Evolutionary conservation across 2,113 vertebrate genomes (phyloP).

Genomic region (Gasterosteus aculeatus): DNA sequence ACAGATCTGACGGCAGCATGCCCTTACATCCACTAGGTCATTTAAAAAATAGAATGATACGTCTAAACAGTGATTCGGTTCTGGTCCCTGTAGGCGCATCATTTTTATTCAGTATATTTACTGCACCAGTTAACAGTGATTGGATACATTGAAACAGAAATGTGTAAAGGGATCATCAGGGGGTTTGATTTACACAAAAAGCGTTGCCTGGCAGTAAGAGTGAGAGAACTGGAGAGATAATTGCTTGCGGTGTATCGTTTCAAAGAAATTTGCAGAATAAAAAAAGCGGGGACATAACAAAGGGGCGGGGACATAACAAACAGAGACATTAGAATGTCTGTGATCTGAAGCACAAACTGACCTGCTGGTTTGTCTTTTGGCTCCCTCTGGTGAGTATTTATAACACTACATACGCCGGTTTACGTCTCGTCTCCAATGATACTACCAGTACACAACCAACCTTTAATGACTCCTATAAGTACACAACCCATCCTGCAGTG

Average conservation of each 20-base stretch:
- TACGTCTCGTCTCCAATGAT: no score
- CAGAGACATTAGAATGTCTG: slow-evolving; percentile 2
- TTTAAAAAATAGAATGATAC: slow-evolving; percentile 47
- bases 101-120: slow-evolving; percentile 5
- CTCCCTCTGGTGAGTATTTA: slow-evolving; percentile 38
- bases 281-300: slow-evolving; percentile 36
- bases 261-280: slow-evolving; percentile 53
- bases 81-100: not conserved
- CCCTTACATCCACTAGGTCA: slow-evolving; percentile 5
- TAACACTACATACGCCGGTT: not conserved
- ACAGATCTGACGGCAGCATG: slow-evolving; percentile 7
- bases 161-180: not conserved
- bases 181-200: not conserved
- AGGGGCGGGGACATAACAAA: slow-evolving; percentile 22
- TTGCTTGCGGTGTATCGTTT: slow-evolving; percentile 36
- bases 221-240: slow-evolving; percentile 9
- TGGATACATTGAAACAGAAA: not conserved
- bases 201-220: slow-evolving; percentile 2
- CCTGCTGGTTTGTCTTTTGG: slow-evolving; percentile 9
- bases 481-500: no score
- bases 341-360: not conserved
- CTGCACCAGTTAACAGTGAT: slow-evolving; percentile 5
- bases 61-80: not conserved
- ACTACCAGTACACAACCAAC: no score
- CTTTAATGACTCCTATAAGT: no score